Conservation (phyloP, 2,797 vertebrate species). For the Xenentodon cancila region DNA sequence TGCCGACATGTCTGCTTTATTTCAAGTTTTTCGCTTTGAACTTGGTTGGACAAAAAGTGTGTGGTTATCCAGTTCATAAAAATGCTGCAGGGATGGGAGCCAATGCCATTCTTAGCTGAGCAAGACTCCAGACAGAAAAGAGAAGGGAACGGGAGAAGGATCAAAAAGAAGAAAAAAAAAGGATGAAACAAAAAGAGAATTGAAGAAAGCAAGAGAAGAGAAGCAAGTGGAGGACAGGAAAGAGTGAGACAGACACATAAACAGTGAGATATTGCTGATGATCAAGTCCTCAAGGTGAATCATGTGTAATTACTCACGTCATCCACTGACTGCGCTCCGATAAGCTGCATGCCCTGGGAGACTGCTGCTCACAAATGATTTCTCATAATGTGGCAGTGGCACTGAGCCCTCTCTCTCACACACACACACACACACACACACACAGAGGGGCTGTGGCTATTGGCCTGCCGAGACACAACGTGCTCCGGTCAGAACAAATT, state of each 20-base stretch:
- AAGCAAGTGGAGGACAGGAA: constrained; percentile 25
- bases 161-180: constrained; percentile 40
- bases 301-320: constrained; percentile 96
- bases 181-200: constrained; percentile 9
- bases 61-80: constrained; percentile 41
- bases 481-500: constrained; percentile 83
- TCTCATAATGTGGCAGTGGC: constrained; percentile 91
- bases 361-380: constrained; percentile 92
- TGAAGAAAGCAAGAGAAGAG: background rate
- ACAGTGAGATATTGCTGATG: constrained; percentile 69
- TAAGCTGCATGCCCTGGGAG: constrained; percentile 90
- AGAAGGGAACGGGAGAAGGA: constrained; percentile 28
- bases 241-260: constrained; percentile 47
- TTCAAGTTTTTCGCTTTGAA: constrained; percentile 53
- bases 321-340: constrained; percentile 89
- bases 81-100: constrained; percentile 38
- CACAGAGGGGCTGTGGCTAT: constrained; percentile 82
- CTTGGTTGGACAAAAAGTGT: constrained; percentile 31
- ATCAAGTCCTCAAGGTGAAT: constrained; percentile 94
- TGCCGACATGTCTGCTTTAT: constrained; percentile 46
- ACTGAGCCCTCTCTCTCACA: constrained; percentile 46
- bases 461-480: constrained; percentile 80
- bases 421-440: constrained; percentile 37
- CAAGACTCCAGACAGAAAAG: constrained; percentile 34
- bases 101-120: constrained; percentile 46